A percentile compares a stretch with the other conserved stretches of the same genome.
Evolutionary conservation across 2,797 vertebrate genomes (phyloP).

Genomic region (Acanthiza pusilla): DNA sequence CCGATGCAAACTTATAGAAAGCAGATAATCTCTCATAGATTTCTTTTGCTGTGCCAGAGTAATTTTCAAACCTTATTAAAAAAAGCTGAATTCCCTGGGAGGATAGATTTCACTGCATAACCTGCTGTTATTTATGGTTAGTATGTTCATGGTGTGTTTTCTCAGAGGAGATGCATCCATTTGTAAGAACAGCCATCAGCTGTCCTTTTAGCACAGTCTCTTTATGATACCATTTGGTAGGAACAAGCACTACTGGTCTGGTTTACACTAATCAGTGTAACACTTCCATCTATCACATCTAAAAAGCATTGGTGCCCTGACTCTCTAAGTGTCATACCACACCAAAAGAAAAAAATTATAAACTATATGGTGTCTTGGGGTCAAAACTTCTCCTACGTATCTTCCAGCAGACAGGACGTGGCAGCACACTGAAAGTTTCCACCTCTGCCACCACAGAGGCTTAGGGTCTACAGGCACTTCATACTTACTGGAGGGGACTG

Average conservation of each 20-base stretch:
- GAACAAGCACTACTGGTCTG: background rate
- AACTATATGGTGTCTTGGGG: background rate
- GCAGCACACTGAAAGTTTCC: background rate
- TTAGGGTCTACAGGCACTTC: background rate
- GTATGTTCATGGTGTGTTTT: background rate
- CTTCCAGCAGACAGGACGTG: background rate
- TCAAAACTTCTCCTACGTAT: background rate
- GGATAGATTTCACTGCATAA: slow-evolving; percentile 3
- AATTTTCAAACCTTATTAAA: slow-evolving; percentile 21
- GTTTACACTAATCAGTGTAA: background rate
- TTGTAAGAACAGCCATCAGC: slow-evolving; percentile 38
- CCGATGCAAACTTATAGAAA: background rate
- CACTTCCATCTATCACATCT: background rate
- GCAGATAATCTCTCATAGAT: background rate
- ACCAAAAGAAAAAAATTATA: background rate
- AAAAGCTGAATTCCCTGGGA: background rate
- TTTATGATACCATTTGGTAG: background rate
- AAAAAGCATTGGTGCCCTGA: background rate
- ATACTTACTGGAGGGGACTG: background rate
- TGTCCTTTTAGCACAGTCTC: background rate
- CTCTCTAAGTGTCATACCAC: background rate
- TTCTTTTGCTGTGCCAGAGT: background rate
- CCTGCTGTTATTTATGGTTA: slow-evolving; percentile 45
- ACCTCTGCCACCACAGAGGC: background rate
- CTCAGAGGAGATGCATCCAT: background rate